Conservation (phyloP, 1,140 invertebrate species). For the Argopecten irradians region DNA sequence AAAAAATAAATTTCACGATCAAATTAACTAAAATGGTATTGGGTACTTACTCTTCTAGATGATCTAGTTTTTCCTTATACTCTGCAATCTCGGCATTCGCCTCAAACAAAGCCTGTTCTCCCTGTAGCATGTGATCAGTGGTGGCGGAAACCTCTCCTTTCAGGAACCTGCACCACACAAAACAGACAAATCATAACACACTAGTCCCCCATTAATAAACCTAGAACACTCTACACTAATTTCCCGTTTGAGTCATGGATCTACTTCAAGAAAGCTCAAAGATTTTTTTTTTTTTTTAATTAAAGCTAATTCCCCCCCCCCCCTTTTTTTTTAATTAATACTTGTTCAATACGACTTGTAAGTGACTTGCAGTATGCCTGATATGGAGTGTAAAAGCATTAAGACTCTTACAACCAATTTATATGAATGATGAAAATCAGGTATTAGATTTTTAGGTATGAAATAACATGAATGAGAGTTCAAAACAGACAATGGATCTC, state of each 20-base stretch:
- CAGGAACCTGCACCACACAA: constrained; percentile 38
- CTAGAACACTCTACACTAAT: not conserved
- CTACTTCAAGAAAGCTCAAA: too few relatives aligned
- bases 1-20: not conserved
- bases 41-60: constrained; percentile 53
- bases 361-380: too few relatives aligned
- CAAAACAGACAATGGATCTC: not conserved
- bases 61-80: constrained; percentile 45
- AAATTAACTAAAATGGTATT: too few relatives aligned
- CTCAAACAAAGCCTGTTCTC: constrained; percentile 51
- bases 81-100: constrained; percentile 47
- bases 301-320: constrained; percentile 14
- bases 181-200: not conserved
- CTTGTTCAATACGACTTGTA: not conserved
- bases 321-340: constrained; percentile 20
- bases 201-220: not conserved
- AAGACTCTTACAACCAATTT: too few relatives aligned
- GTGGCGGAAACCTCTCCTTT: constrained; percentile 50
- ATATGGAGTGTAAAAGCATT: too few relatives aligned
- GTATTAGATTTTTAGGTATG: too few relatives aligned
- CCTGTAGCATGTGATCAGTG: constrained; percentile 26
- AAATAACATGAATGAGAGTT: too few relatives aligned
- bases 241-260: not conserved
- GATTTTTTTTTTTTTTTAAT: constrained; percentile 33
- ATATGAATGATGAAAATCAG: too few relatives aligned